Evolutionary conservation across 2,888 invertebrate species (phyloP).

Genomic region (Crocallis elinguaria): DNA sequence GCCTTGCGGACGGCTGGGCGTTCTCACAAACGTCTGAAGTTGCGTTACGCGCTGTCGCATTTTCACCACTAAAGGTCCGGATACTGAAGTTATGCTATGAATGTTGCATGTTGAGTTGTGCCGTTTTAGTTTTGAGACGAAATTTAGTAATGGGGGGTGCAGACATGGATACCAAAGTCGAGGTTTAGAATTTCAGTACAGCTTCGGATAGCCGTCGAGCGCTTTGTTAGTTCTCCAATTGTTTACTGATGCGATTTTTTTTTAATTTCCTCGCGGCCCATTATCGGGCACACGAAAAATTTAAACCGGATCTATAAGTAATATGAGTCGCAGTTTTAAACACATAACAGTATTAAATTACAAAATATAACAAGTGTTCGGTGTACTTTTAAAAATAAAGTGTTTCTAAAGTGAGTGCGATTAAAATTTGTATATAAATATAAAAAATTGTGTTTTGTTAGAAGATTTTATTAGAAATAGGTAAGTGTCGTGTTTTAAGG

Average conservation of each 20-base stretch:
- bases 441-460: slow-evolving; percentile 41
- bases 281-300: slow-evolving; percentile 47
- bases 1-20: slow-evolving; percentile 69
- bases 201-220: slow-evolving; percentile 83
- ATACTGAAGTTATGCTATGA: slow-evolving; percentile 22
- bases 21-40: slow-evolving; percentile 49
- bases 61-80: slow-evolving; percentile 32
- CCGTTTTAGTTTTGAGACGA: slow-evolving; percentile 56
- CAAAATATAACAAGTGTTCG: slow-evolving; percentile 47
- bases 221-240: slow-evolving; percentile 81
- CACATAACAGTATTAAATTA: slow-evolving; percentile 51
- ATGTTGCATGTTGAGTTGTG: slow-evolving; percentile 33
- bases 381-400: slow-evolving; percentile 45
- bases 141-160: slow-evolving; percentile 84
- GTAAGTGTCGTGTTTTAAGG: slow-evolving; percentile 74
- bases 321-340: slow-evolving; percentile 46
- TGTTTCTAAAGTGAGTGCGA: slow-evolving; percentile 45
- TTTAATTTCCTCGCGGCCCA: slow-evolving; percentile 58
- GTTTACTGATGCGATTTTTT: slow-evolving; percentile 78
- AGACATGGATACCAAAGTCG: slow-evolving; percentile 82
- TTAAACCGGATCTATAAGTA: slow-evolving; percentile 50
- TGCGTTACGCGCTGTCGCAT: slow-evolving; percentile 31
- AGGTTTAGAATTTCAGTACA: slow-evolving; percentile 85
- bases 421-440: slow-evolving; percentile 39
- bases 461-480: slow-evolving; percentile 57